Evolutionary conservation across 2,113 vertebrate species (phyloP), one percentile per base, ranked within the genome.

Genomic region (Clarias gariepinus): DNA sequence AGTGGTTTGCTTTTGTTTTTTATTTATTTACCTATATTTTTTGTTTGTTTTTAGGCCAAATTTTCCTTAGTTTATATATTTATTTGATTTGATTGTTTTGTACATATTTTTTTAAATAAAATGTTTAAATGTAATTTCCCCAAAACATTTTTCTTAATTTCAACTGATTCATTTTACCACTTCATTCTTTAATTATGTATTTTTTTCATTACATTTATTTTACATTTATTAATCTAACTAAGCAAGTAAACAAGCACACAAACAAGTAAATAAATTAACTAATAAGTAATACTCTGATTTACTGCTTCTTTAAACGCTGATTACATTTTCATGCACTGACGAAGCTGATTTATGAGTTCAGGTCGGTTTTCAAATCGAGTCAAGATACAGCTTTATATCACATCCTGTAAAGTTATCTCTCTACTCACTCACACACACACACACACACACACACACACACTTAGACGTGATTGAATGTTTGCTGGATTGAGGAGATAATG

Each of bases 401-500:
- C 15, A 71, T 36, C 8, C 68, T 71, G 68, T 36, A 68, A 30
- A 68, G 30, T 3, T 28, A 71, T 71, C 8, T 10, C 30, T 19
- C 18, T 58, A 82, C 25, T 30, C 66, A 18, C 28, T 18, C 66
- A 33, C 66, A 68, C 13, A 71, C 47, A 36, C 28, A 73, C 52
- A 25, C 52, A 73, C 66, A 33, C 21, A 33, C 33, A 84, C 55
- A 61, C 55, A 84, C 23, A 64, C 41, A 55, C 10, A 66, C 47
- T 28, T n/a, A 12, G 7, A 63, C 61, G n/a, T 82, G 61, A 64
- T 82, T 64, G 25, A 66, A 41, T 66, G 81, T 64, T 61, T 64
- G 81, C 16, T 66, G 81, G 66, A 64, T n/a, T 63, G 81, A 66
- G 81, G 41, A 61, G 81, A 64, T 82, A 82, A 64, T 28, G 74